phyloP scores from a whole-genome alignment of 64 coral and sea anemone genomes.

The Cladopsammia gracilis region DNA sequence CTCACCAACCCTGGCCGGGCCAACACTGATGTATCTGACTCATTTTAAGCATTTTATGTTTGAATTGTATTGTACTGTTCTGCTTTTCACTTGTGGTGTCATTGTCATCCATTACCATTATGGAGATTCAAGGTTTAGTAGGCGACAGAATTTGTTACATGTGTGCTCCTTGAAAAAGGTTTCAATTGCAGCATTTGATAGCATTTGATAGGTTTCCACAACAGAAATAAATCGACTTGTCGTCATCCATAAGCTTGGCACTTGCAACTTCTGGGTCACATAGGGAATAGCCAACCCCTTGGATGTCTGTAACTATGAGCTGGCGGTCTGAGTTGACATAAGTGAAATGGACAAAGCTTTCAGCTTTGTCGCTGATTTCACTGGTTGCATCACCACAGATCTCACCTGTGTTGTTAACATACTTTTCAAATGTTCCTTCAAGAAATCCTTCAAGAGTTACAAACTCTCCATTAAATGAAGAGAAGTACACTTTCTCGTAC shows the following conservation, averaged over 20 bases:
- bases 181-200: constrained; percentile 48
- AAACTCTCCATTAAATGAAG: constrained; percentile 18
- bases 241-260: constrained; percentile 18
- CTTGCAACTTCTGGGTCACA: constrained; percentile 79
- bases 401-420: constrained; percentile 65
- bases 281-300: constrained; percentile 44
- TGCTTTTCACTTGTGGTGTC: no score
- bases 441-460: constrained; percentile 49
- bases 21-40: no score
- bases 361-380: constrained; percentile 57
- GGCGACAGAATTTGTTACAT: constrained; percentile 60
- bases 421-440: constrained; percentile 42
- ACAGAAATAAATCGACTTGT: constrained; percentile 69
- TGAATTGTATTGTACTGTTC: no score
- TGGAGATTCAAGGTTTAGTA: constrained; percentile 20
- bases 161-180: constrained; percentile 36
- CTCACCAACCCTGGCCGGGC: no score
- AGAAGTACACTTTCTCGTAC: constrained; percentile 21
- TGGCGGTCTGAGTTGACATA: constrained; percentile 40
- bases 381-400: constrained; percentile 1
- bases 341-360: constrained; percentile 77
- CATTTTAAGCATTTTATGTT: no score
- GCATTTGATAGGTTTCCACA: constrained; percentile 52
- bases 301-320: constrained; percentile 71
- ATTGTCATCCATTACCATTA: no score